Evolutionary conservation across 2,113 vertebrate species (phyloP).

Genomic region (Equus quagga): DNA sequence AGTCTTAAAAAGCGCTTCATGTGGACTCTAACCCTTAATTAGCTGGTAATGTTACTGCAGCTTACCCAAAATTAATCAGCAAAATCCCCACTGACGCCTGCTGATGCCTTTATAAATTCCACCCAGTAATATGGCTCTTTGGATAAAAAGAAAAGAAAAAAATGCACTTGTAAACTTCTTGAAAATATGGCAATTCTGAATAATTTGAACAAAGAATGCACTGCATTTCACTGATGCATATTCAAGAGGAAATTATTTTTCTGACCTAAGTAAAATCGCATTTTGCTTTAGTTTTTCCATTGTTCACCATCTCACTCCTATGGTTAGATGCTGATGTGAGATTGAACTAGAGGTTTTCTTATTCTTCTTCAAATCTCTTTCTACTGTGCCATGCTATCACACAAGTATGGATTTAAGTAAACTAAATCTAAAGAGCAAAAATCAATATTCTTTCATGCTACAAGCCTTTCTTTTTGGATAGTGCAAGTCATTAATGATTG

Average conservation of each 20-base stretch:
- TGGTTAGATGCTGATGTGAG: background rate
- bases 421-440: background rate
- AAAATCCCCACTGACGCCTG: background rate
- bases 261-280: background rate
- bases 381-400: background rate
- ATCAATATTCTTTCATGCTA: background rate
- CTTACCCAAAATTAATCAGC: slow-evolving; percentile 51
- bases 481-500: background rate
- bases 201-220: background rate
- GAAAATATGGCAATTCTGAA: background rate
- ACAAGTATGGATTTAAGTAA: background rate
- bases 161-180: background rate
- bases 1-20: slow-evolving; percentile 4
- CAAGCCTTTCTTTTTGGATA: background rate
- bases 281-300: background rate
- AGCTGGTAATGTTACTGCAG: background rate
- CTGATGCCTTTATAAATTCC: slow-evolving; percentile 11
- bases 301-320: background rate
- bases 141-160: background rate
- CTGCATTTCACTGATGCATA: background rate
- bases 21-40: background rate
- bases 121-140: background rate
- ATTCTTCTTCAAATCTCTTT: background rate
- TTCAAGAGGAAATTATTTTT: background rate
- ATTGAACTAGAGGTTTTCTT: background rate